Evolutionary conservation across 2,888 invertebrate species (phyloP).

Genomic region (Poecilobothrus nobilitatus): DNA sequence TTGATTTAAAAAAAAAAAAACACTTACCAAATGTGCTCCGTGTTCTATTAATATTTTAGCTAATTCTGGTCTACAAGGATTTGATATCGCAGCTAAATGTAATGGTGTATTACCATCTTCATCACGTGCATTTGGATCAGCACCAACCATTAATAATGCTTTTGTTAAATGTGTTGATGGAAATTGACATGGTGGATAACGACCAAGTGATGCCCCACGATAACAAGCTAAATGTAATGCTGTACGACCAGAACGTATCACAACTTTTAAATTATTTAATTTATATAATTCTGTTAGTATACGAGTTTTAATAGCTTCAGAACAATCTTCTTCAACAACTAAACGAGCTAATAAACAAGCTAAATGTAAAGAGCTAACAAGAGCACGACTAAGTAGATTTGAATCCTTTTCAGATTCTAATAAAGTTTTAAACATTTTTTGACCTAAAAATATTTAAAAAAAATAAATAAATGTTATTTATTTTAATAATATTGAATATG

Average conservation of each 20-base stretch:
- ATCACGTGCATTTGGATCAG: constrained; percentile 70
- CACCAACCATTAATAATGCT: constrained; percentile 72
- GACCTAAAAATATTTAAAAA: constrained; percentile 41
- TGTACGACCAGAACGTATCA: constrained; percentile 56
- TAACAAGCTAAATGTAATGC: constrained; percentile 78
- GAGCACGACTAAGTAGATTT: constrained; percentile 67
- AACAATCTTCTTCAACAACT: constrained; percentile 50
- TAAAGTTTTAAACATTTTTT: constrained; percentile 51
- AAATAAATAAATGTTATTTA: too few species aligned
- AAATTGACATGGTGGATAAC: constrained; percentile 61
- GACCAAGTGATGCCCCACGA: constrained; percentile 61
- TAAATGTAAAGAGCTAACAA: constrained; percentile 78
- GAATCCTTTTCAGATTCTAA: constrained; percentile 61
- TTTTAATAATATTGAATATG: too few species aligned
- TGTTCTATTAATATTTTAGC: constrained; percentile 63
- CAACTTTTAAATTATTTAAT: constrained; percentile 63
- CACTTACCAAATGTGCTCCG: constrained; percentile 55
- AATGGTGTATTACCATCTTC: constrained; percentile 79
- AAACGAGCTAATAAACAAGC: constrained; percentile 66
- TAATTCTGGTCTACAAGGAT: constrained; percentile 61
- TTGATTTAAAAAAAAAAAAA: background rate
- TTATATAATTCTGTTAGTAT: constrained; percentile 68
- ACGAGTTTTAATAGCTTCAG: constrained; percentile 46
- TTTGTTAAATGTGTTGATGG: constrained; percentile 62
- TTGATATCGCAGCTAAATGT: constrained; percentile 70